These are phyloP conservation scores for Macquaria australasica DNA, from an alignment of 2,113 vertebrate species.

Conservation along the genomic window DNA sequence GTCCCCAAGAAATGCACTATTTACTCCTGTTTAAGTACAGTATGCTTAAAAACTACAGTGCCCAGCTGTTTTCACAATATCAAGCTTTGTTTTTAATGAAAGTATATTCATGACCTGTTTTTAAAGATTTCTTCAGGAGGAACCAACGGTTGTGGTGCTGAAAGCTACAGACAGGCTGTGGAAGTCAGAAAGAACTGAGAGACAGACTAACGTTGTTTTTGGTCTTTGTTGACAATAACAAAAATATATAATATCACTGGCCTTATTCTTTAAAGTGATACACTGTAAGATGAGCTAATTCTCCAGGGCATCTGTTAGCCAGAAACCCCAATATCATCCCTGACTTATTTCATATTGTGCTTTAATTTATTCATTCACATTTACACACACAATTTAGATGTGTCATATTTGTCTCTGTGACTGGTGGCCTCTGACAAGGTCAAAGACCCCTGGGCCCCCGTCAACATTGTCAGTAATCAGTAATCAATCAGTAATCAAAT, in stretches of 20 bases:
- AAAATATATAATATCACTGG: background rate
- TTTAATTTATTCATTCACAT: slow-evolving; percentile 12
- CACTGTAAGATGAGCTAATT: background rate
- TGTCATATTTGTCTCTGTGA: background rate
- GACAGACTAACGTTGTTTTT: background rate
- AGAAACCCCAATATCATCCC: slow-evolving; percentile 1
- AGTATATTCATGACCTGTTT: too few species aligned
- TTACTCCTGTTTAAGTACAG: background rate
- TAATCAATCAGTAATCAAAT: slow-evolving; percentile 1
- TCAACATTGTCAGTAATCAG: background rate
- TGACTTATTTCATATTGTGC: slow-evolving; percentile 15
- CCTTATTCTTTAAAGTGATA: background rate
- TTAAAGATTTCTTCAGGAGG: background rate
- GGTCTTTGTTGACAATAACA: background rate
- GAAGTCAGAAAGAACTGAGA: background rate
- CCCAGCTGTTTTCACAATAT: background rate
- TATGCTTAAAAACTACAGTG: background rate
- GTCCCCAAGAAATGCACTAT: background rate
- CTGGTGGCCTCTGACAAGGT: background rate
- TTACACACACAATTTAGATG: slow-evolving; percentile 15
- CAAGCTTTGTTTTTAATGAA: too few species aligned
- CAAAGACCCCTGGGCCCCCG: background rate
- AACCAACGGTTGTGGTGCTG: background rate
- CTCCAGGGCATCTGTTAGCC: background rate
- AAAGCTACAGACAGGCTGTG: background rate